Evolutionary conservation across 1,140 invertebrate species (phyloP), one percentile per base, ranked within the genome.

Genomic region (Drosophila willistoni): DNA sequence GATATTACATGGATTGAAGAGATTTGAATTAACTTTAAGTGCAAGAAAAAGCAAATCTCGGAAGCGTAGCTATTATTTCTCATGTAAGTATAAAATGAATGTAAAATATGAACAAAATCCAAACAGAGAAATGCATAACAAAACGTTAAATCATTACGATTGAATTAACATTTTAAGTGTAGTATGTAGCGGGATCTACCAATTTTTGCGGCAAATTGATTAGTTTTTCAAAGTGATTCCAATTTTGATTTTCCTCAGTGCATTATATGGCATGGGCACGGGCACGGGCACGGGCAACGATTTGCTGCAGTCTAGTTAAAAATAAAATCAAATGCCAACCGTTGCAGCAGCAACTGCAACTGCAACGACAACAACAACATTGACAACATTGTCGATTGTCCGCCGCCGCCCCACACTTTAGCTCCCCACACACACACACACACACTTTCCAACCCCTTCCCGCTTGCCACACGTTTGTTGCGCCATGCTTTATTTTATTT

Each of bases 301-400:
- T 79, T 83, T 63, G 56, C 56, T 19, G 56, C 74, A 81, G 75
- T 75, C 72, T 82, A 87, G 83, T 83, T 79, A 83, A 89, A 87
- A 86, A 87, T 87, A 87, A 87, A 87, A 87, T 83, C 84, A 87
- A 86, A 86, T 86, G 83, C 83, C 83, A 86, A 74, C 63, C 41
- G 22, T 51, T 17, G 42, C 63, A 19, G 19, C 22, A 47, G 33
- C 63, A 68, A 61, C 71, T 64, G 68, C 75, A 76, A 79, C 83
- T 82, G 14, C 47, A 36, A 17, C 22, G 33, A 14, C 62, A 68
- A 64, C 71, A 69, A 73, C 75, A 79, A 79, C 83, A 86, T 86
- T 86, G 83, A 87, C 83, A 79, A 87, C 76, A 87, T 87, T 89
- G 83, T 83, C 83, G 84, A 89, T 87, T 77, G 83, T 79, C 79